Conservation (phyloP, 2,888 invertebrate genomes). For the Conus canariensis region DNA sequence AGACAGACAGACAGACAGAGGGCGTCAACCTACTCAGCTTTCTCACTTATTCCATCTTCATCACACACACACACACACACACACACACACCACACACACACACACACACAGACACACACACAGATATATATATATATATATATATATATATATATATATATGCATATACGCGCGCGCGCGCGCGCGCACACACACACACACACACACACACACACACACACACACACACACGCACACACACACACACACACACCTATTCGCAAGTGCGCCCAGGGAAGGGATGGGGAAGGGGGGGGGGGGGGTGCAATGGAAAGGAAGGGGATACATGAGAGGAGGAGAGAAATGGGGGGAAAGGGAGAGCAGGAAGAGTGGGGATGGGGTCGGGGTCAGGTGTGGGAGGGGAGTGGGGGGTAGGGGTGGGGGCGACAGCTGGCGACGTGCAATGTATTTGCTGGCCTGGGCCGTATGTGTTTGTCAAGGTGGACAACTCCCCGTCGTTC, state of each 20-base stretch:
- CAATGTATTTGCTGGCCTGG: too few species aligned
- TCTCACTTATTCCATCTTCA: not conserved
- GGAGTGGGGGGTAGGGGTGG: too few species aligned
- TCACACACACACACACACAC: not conserved
- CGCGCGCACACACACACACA: not conserved
- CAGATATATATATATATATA: not conserved
- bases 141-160: not conserved
- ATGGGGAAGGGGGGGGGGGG: not conserved
- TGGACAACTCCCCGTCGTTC: too few species aligned
- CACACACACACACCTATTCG: not conserved
- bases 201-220: not conserved
- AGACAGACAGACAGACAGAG: not conserved
- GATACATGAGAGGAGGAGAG: too few species aligned
- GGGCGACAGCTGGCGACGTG: too few species aligned
- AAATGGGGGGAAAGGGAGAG: too few species aligned
- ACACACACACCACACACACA: not conserved
- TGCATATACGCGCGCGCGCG: not conserved
- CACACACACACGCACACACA: not conserved
- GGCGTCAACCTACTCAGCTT: too few species aligned
- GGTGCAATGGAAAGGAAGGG: not conserved
- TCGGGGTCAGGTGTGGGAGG: too few species aligned
- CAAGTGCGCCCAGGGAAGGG: not conserved
- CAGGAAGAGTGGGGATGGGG: too few species aligned
- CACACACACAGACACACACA: not conserved
- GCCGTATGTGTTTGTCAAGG: too few species aligned